These are phyloP conservation scores for Himalopsyche tibetana DNA, from an alignment of 2,888 invertebrate species.

Conservation along the genomic window DNA sequence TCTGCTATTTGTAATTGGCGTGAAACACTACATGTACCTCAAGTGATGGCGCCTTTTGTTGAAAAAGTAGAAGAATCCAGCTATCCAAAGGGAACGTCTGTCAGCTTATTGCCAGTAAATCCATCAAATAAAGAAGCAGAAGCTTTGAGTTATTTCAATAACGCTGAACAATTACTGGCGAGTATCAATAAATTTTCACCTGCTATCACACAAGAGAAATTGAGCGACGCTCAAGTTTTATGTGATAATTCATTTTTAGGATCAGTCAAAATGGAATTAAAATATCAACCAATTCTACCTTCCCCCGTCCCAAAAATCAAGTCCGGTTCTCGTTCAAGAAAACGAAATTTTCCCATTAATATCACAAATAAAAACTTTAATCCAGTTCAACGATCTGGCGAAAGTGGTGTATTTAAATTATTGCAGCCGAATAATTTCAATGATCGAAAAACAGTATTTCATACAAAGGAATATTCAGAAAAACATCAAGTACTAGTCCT, in stretches of 20 bases:
- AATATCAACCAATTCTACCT: background rate
- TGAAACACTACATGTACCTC: background rate
- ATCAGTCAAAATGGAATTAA: background rate
- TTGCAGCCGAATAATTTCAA: too few species aligned
- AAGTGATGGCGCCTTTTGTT: background rate
- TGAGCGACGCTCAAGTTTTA: background rate
- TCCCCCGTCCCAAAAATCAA: background rate
- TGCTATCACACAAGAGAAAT: background rate
- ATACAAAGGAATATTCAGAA: too few species aligned
- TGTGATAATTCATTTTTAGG: background rate
- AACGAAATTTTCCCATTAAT: background rate
- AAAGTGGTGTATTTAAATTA: too few species aligned
- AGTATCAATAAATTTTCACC: background rate
- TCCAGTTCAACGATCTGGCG: too few species aligned
- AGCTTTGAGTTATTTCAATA: background rate
- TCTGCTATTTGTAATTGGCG: background rate
- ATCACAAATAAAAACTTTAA: too few species aligned
- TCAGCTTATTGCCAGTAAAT: too few species aligned
- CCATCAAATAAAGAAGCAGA: background rate
- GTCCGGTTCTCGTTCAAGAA: background rate
- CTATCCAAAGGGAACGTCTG: too few species aligned
- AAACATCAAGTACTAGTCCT: too few species aligned
- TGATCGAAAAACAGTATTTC: too few species aligned
- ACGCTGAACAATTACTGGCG: background rate
- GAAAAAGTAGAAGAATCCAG: background rate